Evolutionary conservation across 2,113 vertebrate genomes (phyloP), one percentile per base, ranked within the genome.

Genomic region (Melanerpes aurifrons): DNA sequence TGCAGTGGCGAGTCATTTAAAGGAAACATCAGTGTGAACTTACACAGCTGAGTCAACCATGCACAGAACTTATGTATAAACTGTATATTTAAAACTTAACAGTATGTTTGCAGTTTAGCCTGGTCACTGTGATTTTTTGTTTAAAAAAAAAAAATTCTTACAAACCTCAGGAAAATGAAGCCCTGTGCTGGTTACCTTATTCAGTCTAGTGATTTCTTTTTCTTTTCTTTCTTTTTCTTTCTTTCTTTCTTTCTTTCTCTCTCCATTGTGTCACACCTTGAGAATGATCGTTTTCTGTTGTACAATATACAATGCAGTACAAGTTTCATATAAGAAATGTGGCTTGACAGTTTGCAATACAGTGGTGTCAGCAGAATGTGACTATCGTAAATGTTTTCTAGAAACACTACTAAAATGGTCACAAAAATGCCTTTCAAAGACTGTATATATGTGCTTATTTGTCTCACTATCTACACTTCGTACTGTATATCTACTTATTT

Each of bases 1-100:
- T 99, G 98, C 99, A 99, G 98, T 99, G 99, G 99, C 98, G 98
- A 92, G 98, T 99, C 87, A 96, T 99, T 75, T 99, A 98, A 98
- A 69, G 50, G 69, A 74, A 75, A 31, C 70, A 31, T 72, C 90
- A 32, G 62, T 79, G 72, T 92, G 90, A 95, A 84, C 68, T 54
- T 50, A 74, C 89, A 21, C 90, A 92, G 45, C 74, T 85, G 92
- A 94, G 80, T 94, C 58, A 12, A 87, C 92, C 85, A 22, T 94
- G 83, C 88, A 35, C 66, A 93, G 66, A 74, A 64, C 40, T 56
- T 86, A 89, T 94, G 88, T 93, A 94, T 91, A 82, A 96, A 85
- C 74, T 91, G 74, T 92, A 93, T 96, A 95, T 91, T 67, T 96
- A 93, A 94, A 95, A 94, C 95, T 73, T 96, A 96, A 96, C 96